phyloP scores from a whole-genome alignment of 2,888 invertebrate species.

The Argynnis bischoffii region DNA sequence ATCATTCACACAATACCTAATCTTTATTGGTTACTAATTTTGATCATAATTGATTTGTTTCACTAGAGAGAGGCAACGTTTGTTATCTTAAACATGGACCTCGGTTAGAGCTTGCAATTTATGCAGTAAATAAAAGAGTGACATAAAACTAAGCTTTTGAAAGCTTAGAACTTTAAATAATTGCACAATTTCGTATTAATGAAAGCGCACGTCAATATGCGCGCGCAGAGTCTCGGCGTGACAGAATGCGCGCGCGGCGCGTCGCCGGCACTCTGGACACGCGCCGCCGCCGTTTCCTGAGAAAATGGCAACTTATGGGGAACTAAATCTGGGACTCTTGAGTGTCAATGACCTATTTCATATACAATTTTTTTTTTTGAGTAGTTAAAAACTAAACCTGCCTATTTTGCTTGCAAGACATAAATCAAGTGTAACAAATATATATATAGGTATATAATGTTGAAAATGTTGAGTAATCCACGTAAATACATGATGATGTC shows the following conservation, averaged over 20 bases:
- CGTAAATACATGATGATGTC: conserved; percentile 31
- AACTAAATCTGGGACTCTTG: conserved; percentile 76
- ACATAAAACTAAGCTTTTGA: neutral
- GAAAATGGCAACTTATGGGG: conserved; percentile 80
- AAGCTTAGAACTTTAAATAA: conserved; percentile 49
- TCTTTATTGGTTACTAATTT: conserved; percentile 38
- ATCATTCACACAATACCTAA: conserved; percentile 39
- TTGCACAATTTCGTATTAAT: conserved; percentile 63
- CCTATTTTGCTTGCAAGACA: too few species aligned
- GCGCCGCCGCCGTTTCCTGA: conserved; percentile 67
- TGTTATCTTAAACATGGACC: neutral
- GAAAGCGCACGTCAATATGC: conserved; percentile 73
- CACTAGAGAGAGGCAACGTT: neutral
- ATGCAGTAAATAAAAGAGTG: neutral
- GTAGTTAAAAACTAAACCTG: neutral
- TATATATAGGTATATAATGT: too few species aligned
- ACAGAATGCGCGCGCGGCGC: conserved; percentile 70
- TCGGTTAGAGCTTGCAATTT: conserved; percentile 2
- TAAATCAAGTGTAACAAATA: too few species aligned
- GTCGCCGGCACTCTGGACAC: conserved; percentile 47
- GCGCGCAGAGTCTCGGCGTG: conserved; percentile 71
- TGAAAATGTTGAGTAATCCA: too few species aligned
- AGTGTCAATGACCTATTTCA: conserved; percentile 75
- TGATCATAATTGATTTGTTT: conserved; percentile 32
- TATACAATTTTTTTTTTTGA: conserved; percentile 50